Base-by-base conservation (phyloP, 2,113 vertebrate genomes). In the Desmodus rotundus region DNA sequence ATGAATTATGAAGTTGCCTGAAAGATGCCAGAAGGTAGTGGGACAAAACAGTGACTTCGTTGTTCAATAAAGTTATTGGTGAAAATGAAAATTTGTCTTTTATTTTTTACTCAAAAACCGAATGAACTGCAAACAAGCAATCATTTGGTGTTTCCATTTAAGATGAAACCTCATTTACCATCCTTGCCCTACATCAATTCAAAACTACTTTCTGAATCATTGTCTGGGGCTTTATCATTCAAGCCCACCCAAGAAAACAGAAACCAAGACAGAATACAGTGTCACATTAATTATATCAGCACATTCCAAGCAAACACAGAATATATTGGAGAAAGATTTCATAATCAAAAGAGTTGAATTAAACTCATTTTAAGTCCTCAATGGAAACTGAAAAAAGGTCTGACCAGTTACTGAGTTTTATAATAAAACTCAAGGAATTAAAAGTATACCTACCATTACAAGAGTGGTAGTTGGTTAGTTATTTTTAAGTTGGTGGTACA, bases 401-500 rank as follows among this genome's bases (percentile, higher is more conserved):
- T 90, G 9, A 61, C 3, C 31, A 77, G 13, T 36, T 82, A 86
- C 58, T 28, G 56, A 58, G 56, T 58, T 58, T 58, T 72, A 67
- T 47, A 67, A 52, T 54, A 83, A 93, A 95, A 70, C 13, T 31
- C 61, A 77, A 89, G n/a, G 38, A 58, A 82, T 56, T 70, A 72
- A 72, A 92, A 76, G 50, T 41, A 3, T 80, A 61, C 26, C 31
- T 67, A 58, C 28, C 56, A 63, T 36, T 47, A 50, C 4, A 88
- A 28, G 31, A 74, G 26, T 74, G 3, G 38, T 45, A 47, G n/a
- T 84, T 89, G 72, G 26, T 54, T 90, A 45, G 33, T 68, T 82
- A 90, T 56, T 90, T 88, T 93, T 89, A 96, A 74, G 28, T 76
- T 87, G 45, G 24, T 95, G 33, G 38, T 63, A 41, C 65, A 77